Base-by-base conservation (phyloP, 2,888 invertebrate genomes). In the Dexiosoma caninum region DNA sequence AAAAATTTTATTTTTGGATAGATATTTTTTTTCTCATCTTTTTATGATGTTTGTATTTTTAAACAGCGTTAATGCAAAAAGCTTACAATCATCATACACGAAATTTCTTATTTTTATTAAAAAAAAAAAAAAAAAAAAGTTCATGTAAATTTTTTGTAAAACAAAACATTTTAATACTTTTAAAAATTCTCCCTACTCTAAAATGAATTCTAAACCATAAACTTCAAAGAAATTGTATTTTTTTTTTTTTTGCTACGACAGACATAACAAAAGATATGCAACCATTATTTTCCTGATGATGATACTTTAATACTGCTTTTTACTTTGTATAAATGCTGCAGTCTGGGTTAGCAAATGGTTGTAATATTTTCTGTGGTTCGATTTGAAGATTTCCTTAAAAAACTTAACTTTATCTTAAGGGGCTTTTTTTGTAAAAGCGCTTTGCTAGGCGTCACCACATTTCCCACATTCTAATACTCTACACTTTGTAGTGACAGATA, bases 21-120 rank as follows among this genome's bases (percentile, higher is more conserved):
- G 23, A 23, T 30, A 44, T 42, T n/a, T 19, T 35, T 0, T 60
- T 19, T 62, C 19, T n/a, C n/a, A n/a, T n/a, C n/a, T n/a, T n/a
- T 42, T 14, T 60, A 10, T 59, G 14, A 40, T 53, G n/a, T n/a
- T n/a, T n/a, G n/a, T n/a, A n/a, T 42, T 64, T 64, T 9, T 23
- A 60, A 67, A 51, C 60, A 37, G 37, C 40, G 23, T 55, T 64
- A 57, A 64, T 70, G 57, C 57, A 57, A 70, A 76, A 77, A 66
- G 57, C 64, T 78, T 42, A 57, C 49, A 64, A 59, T 49, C 77
- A 64, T 64, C 64, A 59, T 42, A 57, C 70, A 19, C 16, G 5
- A 46, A 44, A 14, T 19, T 21, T 27, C 44, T 51, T 37, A 51
- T 14, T 23, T 21, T 9, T 44, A 30, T 2, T 2, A 10, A 23